Percentiles rank a stretch among this genome's conserved stretches.
Evolutionary conservation across 2,888 invertebrate species (phyloP).

Genomic region (Folsomia manolachei): DNA sequence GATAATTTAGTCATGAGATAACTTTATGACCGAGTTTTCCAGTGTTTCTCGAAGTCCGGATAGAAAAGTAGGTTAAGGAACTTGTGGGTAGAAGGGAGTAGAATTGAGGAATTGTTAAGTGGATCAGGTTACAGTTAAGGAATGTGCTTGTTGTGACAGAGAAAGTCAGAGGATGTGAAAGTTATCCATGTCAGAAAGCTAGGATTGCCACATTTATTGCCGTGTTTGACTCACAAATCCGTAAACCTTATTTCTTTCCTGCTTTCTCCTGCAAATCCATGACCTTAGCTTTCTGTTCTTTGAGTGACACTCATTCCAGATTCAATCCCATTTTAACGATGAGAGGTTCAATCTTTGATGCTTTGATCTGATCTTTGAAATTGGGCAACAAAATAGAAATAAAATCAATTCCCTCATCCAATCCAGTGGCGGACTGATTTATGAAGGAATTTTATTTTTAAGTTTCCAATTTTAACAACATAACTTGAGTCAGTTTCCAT

Average conservation of each 20-base stretch:
- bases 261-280: background rate
- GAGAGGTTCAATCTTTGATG: no score
- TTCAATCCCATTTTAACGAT: background rate
- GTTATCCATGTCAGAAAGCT: background rate
- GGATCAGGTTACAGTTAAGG: background rate
- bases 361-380: no score
- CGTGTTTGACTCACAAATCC: slow-evolving; percentile 12
- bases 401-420: no score
- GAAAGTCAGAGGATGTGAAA: background rate
- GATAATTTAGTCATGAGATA: background rate
- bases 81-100: no score
- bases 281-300: background rate
- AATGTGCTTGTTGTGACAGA: background rate
- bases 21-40: background rate
- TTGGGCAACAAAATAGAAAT: no score
- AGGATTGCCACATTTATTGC: slow-evolving; percentile 1
- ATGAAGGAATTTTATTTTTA: no score
- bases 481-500: no score
- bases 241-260: background rate
- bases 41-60: no score
- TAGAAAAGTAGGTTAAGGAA: no score
- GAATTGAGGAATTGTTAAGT: no score
- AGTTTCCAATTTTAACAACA: no score
- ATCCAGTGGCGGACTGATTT: no score
- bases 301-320: background rate